Base-by-base conservation (phyloP, 2,113 vertebrate species). In the Phyllostomus discolor region DNA sequence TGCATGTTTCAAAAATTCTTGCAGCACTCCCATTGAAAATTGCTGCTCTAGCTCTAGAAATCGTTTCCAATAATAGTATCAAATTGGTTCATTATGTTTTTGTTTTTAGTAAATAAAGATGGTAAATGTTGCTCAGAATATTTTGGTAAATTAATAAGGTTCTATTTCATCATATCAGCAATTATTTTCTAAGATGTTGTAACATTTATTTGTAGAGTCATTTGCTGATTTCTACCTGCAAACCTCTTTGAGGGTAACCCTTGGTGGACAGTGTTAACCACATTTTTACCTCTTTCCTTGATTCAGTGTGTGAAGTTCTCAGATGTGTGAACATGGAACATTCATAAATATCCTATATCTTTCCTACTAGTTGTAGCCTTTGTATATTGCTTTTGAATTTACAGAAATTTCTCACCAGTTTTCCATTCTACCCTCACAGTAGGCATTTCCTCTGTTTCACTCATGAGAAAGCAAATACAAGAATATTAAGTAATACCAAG, bases 191-290 rank as follows among this genome's bases (percentile, higher is more conserved):
- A 88, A 70, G 19, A 41, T 16, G 46, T 43, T 19, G 22, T 82
- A 91, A 85, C 26, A 84, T 91, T 88, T 70, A 31, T 50, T 84
- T 75, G 85, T 54, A 90, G 17, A 95, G 33, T 62, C 24, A n/a
- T 83, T 91, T 59, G 28, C 86, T 66, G 26, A 90, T 76, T 93
- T 95, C 70, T 75, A 66, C 10, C 20, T 93, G 15, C 35, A 96
- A 88, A 88, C 15, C 6, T 48, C 50, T 87, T 91, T 62, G 16
- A 95, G 33, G 20, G 15, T 83, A 79, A 48, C 2, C 14, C 54
- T 22, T 87, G 16, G 2, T 82, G 5, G 26, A 59, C 12, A 85
- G 24, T 62, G n/a, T 79, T 57, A 52, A 67, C 3, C 33, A 57
- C 10, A 88, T 75, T 94, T 35, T 54, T 50, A 50, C 10, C 62